Evolutionary conservation across 2,888 invertebrate species (phyloP).

Genomic region (Leuctra nigra): DNA sequence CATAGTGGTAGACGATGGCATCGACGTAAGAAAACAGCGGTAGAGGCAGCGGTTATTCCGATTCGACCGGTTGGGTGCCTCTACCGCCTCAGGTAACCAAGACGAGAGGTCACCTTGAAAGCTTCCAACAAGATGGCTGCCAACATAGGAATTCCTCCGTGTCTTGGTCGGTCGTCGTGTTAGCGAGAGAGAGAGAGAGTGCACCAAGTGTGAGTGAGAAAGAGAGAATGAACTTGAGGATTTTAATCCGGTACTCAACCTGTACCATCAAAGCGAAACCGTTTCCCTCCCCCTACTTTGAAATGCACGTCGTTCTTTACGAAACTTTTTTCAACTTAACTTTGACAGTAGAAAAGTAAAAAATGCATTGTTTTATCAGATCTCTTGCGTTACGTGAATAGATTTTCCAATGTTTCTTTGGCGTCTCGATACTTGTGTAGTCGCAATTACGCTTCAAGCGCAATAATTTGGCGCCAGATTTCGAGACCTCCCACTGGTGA

Average conservation of each 20-base stretch:
- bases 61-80: conserved; percentile 3
- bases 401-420: no score
- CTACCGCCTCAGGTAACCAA: conserved; percentile 11
- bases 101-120: conserved; percentile 25
- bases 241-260: background rate
- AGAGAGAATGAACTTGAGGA: conserved; percentile 3
- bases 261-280: conserved; percentile 2
- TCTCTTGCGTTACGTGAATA: no score
- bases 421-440: no score
- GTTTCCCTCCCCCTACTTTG: background rate
- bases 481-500: no score
- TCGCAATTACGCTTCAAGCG: no score
- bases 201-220: background rate
- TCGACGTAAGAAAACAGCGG: background rate
- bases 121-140: background rate
- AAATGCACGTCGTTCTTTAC: no score
- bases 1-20: background rate
- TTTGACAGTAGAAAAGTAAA: no score
- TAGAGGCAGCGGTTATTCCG: background rate
- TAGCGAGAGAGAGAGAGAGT: background rate
- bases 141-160: conserved; percentile 1
- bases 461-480: no score
- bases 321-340: no score
- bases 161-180: background rate
- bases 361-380: no score